A percentile compares a stretch with the other conserved stretches of the same genome.
Conservation (phyloP, 2,113 vertebrate genomes). For the Odocoileus hemionus region DNA sequence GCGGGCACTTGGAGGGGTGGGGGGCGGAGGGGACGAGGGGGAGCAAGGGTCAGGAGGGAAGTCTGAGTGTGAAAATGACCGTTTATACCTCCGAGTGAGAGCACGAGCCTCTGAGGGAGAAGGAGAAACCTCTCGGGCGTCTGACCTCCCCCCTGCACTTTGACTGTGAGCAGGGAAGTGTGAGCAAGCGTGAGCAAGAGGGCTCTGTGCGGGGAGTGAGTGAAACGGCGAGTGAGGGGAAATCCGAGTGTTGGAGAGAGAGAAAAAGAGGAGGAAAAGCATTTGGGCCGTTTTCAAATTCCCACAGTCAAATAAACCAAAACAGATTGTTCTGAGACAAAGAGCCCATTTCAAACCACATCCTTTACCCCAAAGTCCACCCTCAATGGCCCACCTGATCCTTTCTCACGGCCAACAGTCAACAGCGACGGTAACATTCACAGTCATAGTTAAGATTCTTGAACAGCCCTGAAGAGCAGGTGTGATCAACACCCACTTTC, state of each 20-base stretch:
- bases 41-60: fast-evolving
- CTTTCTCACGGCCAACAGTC: background rate
- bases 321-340: constrained; percentile 34
- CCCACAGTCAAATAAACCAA: constrained; percentile 46
- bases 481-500: background rate
- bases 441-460: background rate
- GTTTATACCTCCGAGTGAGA: background rate
- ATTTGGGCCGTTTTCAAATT: constrained; percentile 1
- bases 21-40: fast-evolving
- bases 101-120: fast-evolving
- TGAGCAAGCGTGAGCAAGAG: background rate
- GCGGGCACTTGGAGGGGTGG: background rate
- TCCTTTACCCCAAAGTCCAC: background rate
- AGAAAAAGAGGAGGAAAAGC: background rate
- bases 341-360: constrained; percentile 19
- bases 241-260: background rate
- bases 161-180: background rate
- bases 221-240: background rate
- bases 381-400: background rate
- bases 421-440: fast-evolving
- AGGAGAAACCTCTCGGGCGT: background rate
- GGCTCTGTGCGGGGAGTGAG: background rate
- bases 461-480: background rate
- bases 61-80: background rate
- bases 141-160: background rate